phyloP scores from a whole-genome alignment of 2,888 invertebrate genomes.

The Xylota sylvarum region DNA sequence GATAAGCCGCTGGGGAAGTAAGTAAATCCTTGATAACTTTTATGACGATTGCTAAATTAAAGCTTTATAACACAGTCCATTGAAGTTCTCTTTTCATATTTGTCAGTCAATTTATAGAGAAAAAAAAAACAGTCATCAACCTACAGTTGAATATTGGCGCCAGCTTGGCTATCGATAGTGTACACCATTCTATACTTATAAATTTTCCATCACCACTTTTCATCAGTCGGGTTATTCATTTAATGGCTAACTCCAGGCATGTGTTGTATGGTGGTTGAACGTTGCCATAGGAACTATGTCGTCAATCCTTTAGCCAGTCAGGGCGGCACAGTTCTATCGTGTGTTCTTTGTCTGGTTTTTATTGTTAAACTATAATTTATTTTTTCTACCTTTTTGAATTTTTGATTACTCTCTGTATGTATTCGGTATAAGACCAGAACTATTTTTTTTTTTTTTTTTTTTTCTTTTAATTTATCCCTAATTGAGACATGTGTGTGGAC shows the following conservation, averaged over 20 bases:
- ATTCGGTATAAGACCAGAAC: neutral
- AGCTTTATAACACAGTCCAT: neutral
- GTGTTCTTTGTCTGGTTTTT: constrained; percentile 17
- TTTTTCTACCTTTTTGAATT: neutral
- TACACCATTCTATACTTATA: constrained; percentile 47
- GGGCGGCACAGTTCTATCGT: constrained; percentile 34
- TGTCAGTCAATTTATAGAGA: constrained; percentile 15
- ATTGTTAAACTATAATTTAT: constrained; percentile 10
- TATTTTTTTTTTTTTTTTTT: no score
- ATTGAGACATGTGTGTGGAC: constrained; percentile 14
- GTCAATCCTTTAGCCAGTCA: constrained; percentile 63
- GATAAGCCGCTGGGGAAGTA: neutral
- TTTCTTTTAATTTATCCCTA: constrained; percentile 3
- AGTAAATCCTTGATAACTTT: neutral
- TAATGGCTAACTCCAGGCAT: constrained; percentile 48
- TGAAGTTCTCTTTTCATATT: neutral
- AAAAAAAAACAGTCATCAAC: constrained; percentile 18
- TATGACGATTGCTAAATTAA: neutral
- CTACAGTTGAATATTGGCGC: constrained; percentile 65
- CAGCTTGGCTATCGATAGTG: constrained; percentile 64
- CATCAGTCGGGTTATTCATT: constrained; percentile 52
- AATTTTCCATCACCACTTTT: constrained; percentile 68
- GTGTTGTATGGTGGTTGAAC: constrained; percentile 62
- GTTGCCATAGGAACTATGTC: constrained; percentile 71
- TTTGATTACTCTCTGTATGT: neutral